Base-by-base conservation (phyloP, 1,140 invertebrate genomes). In the Caligus rogercresseyi region DNA sequence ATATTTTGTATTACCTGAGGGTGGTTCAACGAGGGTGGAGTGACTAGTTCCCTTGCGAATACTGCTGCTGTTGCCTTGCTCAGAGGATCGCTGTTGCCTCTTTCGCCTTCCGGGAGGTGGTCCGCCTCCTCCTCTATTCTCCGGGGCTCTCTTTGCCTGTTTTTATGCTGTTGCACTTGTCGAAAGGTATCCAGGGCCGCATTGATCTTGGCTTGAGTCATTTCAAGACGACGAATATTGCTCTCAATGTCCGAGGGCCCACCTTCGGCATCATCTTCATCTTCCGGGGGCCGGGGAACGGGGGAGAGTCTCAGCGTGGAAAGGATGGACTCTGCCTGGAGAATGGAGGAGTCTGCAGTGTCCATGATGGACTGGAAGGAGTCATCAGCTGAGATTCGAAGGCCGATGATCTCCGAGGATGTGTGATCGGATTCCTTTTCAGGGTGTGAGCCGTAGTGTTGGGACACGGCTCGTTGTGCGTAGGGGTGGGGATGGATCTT, bases 211-310 rank as follows among this genome's bases (percentile, higher is more conserved):
- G 65, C 67, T 21, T 65, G 56, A 11, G 67, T 61, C 20, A 65
- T 57, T 53, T 67, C 67, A 14, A 67, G 65, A 4, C 56, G 25
- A 14, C 61, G 65, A 26, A 67, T 57, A 58, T 67, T 67, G 19
- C 59, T 57, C 52, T 67, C 65, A 25, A 67, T 67, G 61, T 67
- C 67, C 20, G 67, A 67, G 53, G 64, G 59, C 11, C n/a, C 51
- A 11, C 1, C 60, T 3, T 43, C 2, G n/a, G 14, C 19, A 18
- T 25, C 16, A 4, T 54, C 31, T 16, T 62, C 18, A 25, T 58
- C 18, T 25, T 18, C 24, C n/a, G 15, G 16, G 15, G n/a, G 14
- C 21, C 16, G 43, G 15, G 7, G 19, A 21, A 14, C 15, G 18
- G 19, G 24, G 19, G 24, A 21, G 24, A 25, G 15, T 21, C 60